Base-by-base conservation (phyloP, 2,888 invertebrate species). In the Pycnomerus fuliginosus region DNA sequence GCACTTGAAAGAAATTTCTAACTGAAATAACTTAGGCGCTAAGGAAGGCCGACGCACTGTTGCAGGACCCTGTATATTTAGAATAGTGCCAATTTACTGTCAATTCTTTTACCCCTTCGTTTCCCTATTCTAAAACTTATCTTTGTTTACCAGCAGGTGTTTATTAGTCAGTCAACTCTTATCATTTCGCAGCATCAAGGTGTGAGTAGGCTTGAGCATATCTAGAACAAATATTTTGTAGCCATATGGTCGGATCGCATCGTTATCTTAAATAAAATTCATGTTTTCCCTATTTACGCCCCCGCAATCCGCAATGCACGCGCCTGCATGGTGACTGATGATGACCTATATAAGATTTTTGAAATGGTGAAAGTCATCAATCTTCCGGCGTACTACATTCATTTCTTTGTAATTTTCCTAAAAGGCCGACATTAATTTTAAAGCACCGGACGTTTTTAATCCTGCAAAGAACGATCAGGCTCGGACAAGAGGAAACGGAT, bases 401-500 rank as follows among this genome's bases (percentile, higher is more conserved):
- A 52, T 61, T 62, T 59, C 61, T 62, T 62, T 62, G 60, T 61
- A 61, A 62, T 62, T 59, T 52, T 53, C 56, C 56, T 59, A 61
- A 63, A 62, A 62, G 55, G 64, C 45, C 46, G 35, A 53, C 62
- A 61, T 60, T 60, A 58, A 60, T 63, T 62, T 62, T 62, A 58
- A 61, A 61, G 56, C 52, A 56, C 60, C 60, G 61, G 63, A 63
- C 60, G 60, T 61, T 63, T n/a, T 63, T 61, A 63, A 62, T 62
- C 59, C 58, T 44, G 56, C 57, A 63, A 61, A 61, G 61, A 60
- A 61, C 60, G 49, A 27, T 16, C 42, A 39, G 48, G 28, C 28
- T 40, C 44, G 37, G 48, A 44, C 56, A 55, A 54, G 50, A 58
- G 57, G 55, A 58, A 60, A 52, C 55, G 55, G 51, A 52, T 61